Percentiles rank a stretch among this genome's conserved stretches.
phyloP scores from a whole-genome alignment of 1,140 invertebrate species.

The Drosophila quadrilineata region DNA sequence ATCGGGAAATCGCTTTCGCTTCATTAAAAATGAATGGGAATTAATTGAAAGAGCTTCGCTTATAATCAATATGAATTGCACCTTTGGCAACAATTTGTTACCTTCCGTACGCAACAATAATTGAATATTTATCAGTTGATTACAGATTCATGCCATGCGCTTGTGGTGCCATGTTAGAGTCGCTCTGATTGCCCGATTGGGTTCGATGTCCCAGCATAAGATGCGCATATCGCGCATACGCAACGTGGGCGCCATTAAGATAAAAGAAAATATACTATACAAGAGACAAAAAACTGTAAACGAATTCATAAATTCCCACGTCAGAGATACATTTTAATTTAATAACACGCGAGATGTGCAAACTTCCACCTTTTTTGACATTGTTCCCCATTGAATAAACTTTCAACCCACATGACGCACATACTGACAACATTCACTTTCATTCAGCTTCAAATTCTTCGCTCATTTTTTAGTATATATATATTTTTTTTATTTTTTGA shows the following conservation, averaged over 20 bases:
- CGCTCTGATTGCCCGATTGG: too few relatives aligned
- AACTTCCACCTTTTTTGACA: slow-evolving; percentile 4
- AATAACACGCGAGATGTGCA: background rate
- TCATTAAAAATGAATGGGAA: slow-evolving; percentile 21
- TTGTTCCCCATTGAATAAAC: background rate
- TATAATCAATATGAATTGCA: slow-evolving; percentile 26
- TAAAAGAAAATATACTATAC: too few relatives aligned
- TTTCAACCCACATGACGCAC: background rate
- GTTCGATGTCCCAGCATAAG: too few relatives aligned
- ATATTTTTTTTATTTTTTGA: background rate
- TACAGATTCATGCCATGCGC: slow-evolving; percentile 42
- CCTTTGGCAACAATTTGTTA: slow-evolving; percentile 11
- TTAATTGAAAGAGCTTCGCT: slow-evolving; percentile 16
- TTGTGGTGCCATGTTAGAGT: too few relatives aligned
- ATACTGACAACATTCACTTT: background rate
- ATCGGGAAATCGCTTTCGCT: background rate
- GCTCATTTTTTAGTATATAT: too few relatives aligned
- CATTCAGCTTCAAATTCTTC: slow-evolving; percentile 15
- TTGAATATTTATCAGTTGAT: slow-evolving; percentile 46
- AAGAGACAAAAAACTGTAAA: too few relatives aligned
- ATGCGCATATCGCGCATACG: slow-evolving; percentile 48
- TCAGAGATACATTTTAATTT: slow-evolving; percentile 25
- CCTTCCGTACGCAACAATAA: background rate
- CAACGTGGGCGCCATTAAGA: slow-evolving; percentile 18
- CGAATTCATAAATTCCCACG: slow-evolving; percentile 29